phyloP scores from a whole-genome alignment of 1,140 invertebrate species.

The Oreohelix idahoensis region DNA sequence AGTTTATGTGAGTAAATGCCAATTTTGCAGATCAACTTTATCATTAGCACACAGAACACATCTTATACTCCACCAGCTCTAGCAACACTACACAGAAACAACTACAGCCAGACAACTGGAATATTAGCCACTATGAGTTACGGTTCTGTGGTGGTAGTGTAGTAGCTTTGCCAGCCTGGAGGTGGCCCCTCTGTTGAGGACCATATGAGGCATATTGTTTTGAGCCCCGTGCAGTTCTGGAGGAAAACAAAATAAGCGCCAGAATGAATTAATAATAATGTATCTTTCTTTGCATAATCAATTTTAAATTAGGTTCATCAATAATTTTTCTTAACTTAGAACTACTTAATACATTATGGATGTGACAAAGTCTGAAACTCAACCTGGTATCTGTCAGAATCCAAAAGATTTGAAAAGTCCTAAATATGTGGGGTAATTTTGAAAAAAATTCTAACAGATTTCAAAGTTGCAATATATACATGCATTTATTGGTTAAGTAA shows the following conservation, averaged over 20 bases:
- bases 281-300: too few relatives aligned
- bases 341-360: too few relatives aligned
- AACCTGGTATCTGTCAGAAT: too few relatives aligned
- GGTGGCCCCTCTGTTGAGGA: constrained; percentile 52
- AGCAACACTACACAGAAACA: neutral
- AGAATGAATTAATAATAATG: neutral
- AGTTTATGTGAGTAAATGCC: neutral
- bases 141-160: constrained; percentile 61
- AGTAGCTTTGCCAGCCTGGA: constrained; percentile 50
- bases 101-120: neutral
- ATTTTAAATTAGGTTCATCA: too few relatives aligned
- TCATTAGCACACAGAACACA: neutral
- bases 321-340: too few relatives aligned
- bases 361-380: too few relatives aligned
- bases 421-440: too few relatives aligned
- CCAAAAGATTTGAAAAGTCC: too few relatives aligned
- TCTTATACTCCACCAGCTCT: neutral
- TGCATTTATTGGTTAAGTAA: too few relatives aligned
- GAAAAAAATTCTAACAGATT: too few relatives aligned
- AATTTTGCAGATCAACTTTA: neutral
- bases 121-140: neutral
- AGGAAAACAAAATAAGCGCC: constrained; percentile 17
- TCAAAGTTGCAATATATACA: too few relatives aligned
- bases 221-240: constrained; percentile 55
- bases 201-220: constrained; percentile 68